phyloP scores from a whole-genome alignment of 2,888 invertebrate species.

The Apamea monoglypha region DNA sequence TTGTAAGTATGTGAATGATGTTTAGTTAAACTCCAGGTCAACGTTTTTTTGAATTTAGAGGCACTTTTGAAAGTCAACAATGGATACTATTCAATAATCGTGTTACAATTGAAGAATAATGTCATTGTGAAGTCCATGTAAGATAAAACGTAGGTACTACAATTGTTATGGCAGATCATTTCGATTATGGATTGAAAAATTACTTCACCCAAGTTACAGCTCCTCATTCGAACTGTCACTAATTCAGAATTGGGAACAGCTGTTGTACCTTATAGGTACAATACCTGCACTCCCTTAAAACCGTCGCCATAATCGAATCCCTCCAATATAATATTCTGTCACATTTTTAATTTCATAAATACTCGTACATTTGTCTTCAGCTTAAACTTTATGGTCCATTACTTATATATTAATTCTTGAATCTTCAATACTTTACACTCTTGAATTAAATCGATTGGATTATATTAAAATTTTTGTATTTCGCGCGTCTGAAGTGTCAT shows the following conservation, averaged over 20 bases:
- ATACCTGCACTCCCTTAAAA: conserved; percentile 9
- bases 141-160: too few relatives aligned
- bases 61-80: too few relatives aligned
- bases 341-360: conserved; percentile 60
- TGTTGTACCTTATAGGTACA: background rate
- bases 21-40: too few relatives aligned
- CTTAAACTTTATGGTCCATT: conserved; percentile 61
- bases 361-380: conserved; percentile 61
- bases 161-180: too few relatives aligned
- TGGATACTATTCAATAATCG: too few relatives aligned
- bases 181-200: background rate
- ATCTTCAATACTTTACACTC: conserved; percentile 59
- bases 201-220: background rate
- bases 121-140: too few relatives aligned
- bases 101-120: too few relatives aligned
- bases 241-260: conserved; percentile 12
- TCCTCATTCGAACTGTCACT: background rate
- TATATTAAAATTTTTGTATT: conserved; percentile 59
- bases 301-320: conserved; percentile 42
- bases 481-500: conserved; percentile 57
- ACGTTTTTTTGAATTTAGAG: too few relatives aligned
- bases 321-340: conserved; percentile 51
- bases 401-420: conserved; percentile 57
- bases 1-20: too few relatives aligned
- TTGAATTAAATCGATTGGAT: conserved; percentile 64